A percentile compares a stretch with the other conserved stretches of the same genome.
These are phyloP conservation scores for Ceratina australensis DNA, from an alignment of 1,140 invertebrate species.

Conservation along the genomic window DNA sequence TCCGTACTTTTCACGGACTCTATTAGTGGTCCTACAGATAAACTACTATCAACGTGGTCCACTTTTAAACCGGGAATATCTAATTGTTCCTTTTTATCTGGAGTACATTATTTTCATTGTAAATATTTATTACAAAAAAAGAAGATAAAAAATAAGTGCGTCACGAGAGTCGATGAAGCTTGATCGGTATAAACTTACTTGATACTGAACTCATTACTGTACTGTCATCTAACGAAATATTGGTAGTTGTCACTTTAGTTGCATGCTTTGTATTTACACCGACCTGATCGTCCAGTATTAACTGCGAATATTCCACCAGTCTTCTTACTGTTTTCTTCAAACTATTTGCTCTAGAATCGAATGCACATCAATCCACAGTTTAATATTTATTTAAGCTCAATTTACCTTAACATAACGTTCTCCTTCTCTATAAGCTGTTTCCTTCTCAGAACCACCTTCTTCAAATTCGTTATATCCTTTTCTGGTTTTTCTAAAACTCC, in stretches of 20 bases:
- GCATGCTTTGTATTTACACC: slow-evolving; percentile 64
- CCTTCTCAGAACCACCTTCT: slow-evolving; percentile 67
- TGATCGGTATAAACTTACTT: slow-evolving; percentile 47
- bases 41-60: slow-evolving; percentile 64
- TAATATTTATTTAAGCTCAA: not conserved
- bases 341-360: slow-evolving; percentile 91
- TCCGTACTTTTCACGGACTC: slow-evolving; percentile 78
- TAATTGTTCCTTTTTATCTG: slow-evolving; percentile 66
- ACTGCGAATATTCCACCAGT: slow-evolving; percentile 90
- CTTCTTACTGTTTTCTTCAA: slow-evolving; percentile 92
- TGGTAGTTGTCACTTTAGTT: slow-evolving; percentile 67
- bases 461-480: slow-evolving; percentile 80
- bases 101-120: slow-evolving; percentile 21
- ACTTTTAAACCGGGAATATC: slow-evolving; percentile 64
- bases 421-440: slow-evolving; percentile 69
- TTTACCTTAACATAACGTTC: slow-evolving; percentile 70
- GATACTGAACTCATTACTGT: slow-evolving; percentile 37
- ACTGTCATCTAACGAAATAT: slow-evolving; percentile 56
- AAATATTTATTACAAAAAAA: slow-evolving; percentile 56
- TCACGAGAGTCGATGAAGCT: not conserved
- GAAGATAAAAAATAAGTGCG: not conserved
- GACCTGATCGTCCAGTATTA: slow-evolving; percentile 82
- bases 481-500: slow-evolving; percentile 83
- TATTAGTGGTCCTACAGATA: slow-evolving; percentile 72
- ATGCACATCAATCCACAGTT: no score